phyloP scores from a whole-genome alignment of 2,888 invertebrate genomes.

The Steinernema scapterisci region DNA sequence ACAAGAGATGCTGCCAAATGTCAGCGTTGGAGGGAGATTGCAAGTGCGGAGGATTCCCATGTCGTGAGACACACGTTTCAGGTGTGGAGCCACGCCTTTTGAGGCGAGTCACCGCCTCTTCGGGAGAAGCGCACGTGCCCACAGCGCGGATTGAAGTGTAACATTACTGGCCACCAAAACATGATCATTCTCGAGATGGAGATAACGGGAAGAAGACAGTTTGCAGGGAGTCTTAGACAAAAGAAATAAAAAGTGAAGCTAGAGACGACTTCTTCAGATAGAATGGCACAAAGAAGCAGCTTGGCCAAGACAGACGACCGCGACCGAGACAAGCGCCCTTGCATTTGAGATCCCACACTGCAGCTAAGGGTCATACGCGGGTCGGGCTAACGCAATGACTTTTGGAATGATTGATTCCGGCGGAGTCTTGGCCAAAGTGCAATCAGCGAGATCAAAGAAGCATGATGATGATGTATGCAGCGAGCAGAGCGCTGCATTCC shows the following conservation, averaged over 20 bases:
- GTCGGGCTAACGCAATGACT: neutral
- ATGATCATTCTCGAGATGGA: neutral
- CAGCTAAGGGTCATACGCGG: slow-evolving; percentile 13
- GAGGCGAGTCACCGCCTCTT: neutral
- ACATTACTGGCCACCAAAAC: neutral
- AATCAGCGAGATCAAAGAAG: slow-evolving; percentile 3
- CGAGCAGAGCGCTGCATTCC: neutral
- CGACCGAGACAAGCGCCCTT: slow-evolving; percentile 1
- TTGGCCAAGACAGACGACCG: neutral
- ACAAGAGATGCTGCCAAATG: too few species aligned
- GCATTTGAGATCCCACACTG: slow-evolving; percentile 14
- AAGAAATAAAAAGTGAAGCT: neutral
- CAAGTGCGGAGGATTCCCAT: too few species aligned
- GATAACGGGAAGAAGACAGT: neutral
- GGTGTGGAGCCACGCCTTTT: too few species aligned
- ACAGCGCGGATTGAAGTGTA: neutral
- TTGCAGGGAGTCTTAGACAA: neutral
- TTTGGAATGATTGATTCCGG: slow-evolving; percentile 20
- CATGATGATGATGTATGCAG: slow-evolving; percentile 1
- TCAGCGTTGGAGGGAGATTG: too few species aligned
- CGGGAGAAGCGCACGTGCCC: neutral
- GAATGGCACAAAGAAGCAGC: neutral
- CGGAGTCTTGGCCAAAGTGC: neutral
- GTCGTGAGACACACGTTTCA: too few species aligned
- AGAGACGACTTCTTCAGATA: neutral